Evolutionary conservation across 2,797 vertebrate genomes (phyloP), one percentile per base, ranked within the genome.

Genomic region (Distichodus sexfasciatus): DNA sequence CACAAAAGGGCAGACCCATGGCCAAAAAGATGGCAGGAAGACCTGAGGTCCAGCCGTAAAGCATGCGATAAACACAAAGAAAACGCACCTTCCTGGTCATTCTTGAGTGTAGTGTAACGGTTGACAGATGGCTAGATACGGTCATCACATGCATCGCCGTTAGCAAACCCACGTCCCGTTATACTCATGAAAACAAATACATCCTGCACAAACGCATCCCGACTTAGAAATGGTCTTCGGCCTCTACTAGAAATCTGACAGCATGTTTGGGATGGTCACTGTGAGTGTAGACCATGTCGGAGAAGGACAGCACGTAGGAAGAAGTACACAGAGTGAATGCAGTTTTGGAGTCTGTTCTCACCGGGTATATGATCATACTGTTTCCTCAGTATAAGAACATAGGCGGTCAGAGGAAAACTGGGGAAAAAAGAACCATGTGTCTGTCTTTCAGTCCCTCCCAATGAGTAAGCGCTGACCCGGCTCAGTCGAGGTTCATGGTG

Each of bases 121-220:
- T 48, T 79, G 76, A 58, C 71, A n/a, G 33, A 88, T 85, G 29
- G 85, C 86, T 50, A 87, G 0, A 1, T 88, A 91, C 85, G 57
- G 26, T 92, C 92, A 4, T n/a, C n/a, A 85, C n/a, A 0, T 91
- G 89, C 91, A 90, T 80, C 1, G 79, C 66, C 0, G 83, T 84
- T 23, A 89, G 66, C 50, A 84, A 12, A 0, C 72, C n/a, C 63
- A 0, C 73, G 80, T 4, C 75, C 79, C n/a, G 81, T 87, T 6
- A 83, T 73, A 1, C 50, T 72, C 10, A 83, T n/a, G 3, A 84
- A 84, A 2, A 81, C 75, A 54, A 87, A 84, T 61, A 86, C 79
- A 43, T 82, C 81, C 85, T 86, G 85, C 9, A 83, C 15, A 60
- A 91, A 82, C n/a, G 17, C 88, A 90, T 0, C 77, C 82, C 0